These are phyloP conservation scores for Hyposoter didymator DNA, from an alignment of 2,888 invertebrate genomes.

Conservation along the genomic window DNA sequence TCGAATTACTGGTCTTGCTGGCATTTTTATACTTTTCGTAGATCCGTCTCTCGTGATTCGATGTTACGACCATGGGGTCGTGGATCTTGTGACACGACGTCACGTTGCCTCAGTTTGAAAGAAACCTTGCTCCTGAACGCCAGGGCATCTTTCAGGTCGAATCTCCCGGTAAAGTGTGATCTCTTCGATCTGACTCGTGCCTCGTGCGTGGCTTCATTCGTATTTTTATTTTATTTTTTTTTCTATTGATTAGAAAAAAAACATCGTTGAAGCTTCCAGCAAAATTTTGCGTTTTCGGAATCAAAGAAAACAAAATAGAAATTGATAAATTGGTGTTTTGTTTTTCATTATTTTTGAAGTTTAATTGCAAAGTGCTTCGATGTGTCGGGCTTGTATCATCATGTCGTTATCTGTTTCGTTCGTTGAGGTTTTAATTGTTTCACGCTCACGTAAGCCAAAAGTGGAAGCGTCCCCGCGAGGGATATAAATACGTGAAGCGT, in stretches of 20 bases:
- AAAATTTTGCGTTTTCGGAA: too few relatives aligned
- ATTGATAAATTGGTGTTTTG: not conserved
- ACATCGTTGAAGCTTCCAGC: too few relatives aligned
- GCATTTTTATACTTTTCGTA: constrained; percentile 17
- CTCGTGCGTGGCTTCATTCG: not conserved
- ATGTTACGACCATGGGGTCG: constrained; percentile 36
- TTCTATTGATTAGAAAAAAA: not conserved
- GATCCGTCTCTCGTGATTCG: constrained; percentile 38
- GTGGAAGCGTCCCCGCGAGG: constrained; percentile 59
- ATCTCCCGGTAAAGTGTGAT: constrained; percentile 5
- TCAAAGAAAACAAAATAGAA: too few relatives aligned
- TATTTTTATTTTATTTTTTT: not conserved
- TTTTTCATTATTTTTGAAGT: not conserved
- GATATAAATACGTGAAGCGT: constrained; percentile 71
- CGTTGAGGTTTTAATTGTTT: constrained; percentile 82
- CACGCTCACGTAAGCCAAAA: constrained; percentile 63
- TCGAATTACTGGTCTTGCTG: constrained; percentile 39
- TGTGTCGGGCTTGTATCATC: constrained; percentile 36
- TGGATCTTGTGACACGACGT: constrained; percentile 8
- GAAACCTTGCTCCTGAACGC: constrained; percentile 45
- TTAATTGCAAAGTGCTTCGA: not conserved
- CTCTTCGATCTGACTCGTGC: not conserved
- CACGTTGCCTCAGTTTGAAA: constrained; percentile 47
- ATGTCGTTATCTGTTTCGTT: constrained; percentile 51
- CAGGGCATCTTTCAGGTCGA: constrained; percentile 42